phyloP scores from a whole-genome alignment of 2,888 invertebrate genomes.

The Eristalinus aeneus region DNA sequence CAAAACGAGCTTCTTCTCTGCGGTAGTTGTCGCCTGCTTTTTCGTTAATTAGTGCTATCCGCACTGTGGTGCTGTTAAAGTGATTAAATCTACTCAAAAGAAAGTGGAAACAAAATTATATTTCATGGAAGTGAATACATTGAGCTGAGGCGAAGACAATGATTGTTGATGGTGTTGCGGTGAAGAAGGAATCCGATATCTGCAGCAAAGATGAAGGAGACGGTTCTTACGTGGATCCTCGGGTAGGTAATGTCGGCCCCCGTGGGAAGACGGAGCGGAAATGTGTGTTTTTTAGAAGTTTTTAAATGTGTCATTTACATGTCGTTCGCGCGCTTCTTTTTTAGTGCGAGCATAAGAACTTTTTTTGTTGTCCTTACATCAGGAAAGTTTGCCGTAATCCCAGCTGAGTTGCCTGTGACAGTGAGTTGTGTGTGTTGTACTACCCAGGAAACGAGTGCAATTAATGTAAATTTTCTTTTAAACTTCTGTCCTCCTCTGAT shows the following conservation, averaged over 20 bases:
- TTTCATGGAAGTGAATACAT: neutral
- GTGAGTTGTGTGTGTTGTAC: neutral
- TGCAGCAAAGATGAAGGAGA: slow-evolving; percentile 17
- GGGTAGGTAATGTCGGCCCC: slow-evolving; percentile 23
- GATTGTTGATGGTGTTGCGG: neutral
- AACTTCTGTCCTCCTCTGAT: neutral
- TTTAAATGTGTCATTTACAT: neutral
- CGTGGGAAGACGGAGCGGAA: neutral
- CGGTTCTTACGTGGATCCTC: slow-evolving; percentile 15
- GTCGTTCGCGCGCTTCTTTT: neutral
- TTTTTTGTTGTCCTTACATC: neutral
- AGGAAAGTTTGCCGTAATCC: neutral
- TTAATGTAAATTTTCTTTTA: neutral
- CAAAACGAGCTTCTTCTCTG: neutral
- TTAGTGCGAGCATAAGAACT: neutral
- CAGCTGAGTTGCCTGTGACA: neutral
- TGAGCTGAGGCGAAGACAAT: neutral
- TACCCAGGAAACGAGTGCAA: neutral
- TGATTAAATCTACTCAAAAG: neutral
- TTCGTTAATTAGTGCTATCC: slow-evolving; percentile 38
- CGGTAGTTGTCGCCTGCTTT: neutral
- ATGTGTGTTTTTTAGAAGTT: neutral
- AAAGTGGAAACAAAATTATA: neutral
- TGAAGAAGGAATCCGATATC: neutral
- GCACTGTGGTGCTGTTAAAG: neutral